Percentiles rank a stretch among this genome's conserved stretches.
Conservation (phyloP, 2,797 vertebrate species). For the Benthosema pterotum region DNA sequence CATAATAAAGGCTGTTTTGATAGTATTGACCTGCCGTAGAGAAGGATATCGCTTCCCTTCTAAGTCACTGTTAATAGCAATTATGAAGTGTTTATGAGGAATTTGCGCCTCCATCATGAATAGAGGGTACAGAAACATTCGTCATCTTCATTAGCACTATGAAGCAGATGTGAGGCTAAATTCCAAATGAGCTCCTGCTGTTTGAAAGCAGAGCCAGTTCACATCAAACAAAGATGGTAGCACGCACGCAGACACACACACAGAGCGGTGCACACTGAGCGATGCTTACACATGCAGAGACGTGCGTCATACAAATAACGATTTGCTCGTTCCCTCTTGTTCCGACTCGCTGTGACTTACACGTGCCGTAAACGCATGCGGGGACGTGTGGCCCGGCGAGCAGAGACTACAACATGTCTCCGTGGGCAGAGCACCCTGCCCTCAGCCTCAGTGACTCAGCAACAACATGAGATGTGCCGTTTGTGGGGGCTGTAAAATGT, state of each 20-base stretch:
- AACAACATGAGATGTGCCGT: slow-evolving; percentile 42
- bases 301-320: slow-evolving; percentile 9
- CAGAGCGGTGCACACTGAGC: neutral
- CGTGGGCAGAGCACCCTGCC: slow-evolving; percentile 10
- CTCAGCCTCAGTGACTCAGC: slow-evolving; percentile 54
- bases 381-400: slow-evolving; percentile 31
- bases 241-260: neutral
- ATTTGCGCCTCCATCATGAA: too few relatives aligned
- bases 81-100: too few relatives aligned
- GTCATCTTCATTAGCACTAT: too few relatives aligned
- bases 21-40: neutral
- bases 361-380: slow-evolving; percentile 25
- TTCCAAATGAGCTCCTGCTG: too few relatives aligned
- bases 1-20: too few relatives aligned
- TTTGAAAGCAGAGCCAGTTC: too few relatives aligned
- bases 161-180: too few relatives aligned
- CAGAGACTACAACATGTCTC: slow-evolving; percentile 3
- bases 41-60: too few relatives aligned
- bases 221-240: too few relatives aligned
- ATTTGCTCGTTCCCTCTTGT: neutral
- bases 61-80: too few relatives aligned
- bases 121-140: too few relatives aligned
- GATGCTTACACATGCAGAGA: slow-evolving; percentile 2
- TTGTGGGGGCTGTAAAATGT: slow-evolving; percentile 52
- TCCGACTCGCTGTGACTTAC: slow-evolving; percentile 19